These are phyloP conservation scores for Australoheros scitulus DNA, from an alignment of 2,113 vertebrate genomes.

Conservation along the genomic window DNA sequence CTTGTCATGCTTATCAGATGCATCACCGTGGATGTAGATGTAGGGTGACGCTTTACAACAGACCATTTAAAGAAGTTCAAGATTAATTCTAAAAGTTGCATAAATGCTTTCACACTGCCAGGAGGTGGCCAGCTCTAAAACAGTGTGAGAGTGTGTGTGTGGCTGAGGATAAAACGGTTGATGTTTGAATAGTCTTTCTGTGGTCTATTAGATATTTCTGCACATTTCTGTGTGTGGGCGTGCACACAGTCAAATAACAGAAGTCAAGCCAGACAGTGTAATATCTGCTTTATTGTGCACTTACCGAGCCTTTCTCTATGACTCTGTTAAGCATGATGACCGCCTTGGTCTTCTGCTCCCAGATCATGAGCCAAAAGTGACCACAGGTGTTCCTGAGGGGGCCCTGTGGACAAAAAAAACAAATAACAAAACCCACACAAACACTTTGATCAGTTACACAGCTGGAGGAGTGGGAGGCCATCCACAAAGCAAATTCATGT, in stretches of 20 bases:
- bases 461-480: background rate
- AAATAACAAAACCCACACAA: constrained; percentile 3
- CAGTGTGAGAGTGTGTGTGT: background rate
- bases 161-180: background rate
- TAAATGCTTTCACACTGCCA: background rate
- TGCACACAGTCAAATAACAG: background rate
- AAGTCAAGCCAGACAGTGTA: constrained; percentile 7
- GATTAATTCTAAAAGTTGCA: background rate
- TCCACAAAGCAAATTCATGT: background rate
- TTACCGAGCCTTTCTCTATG: constrained; percentile 96
- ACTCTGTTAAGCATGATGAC: constrained; percentile 97
- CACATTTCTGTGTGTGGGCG: constrained; percentile 6
- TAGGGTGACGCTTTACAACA: background rate
- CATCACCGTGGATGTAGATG: background rate
- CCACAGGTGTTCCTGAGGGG: constrained; percentile 95
- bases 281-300: constrained; percentile 27
- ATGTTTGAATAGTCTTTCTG: constrained; percentile 3
- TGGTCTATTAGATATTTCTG: constrained; percentile 9
- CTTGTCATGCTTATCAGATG: background rate
- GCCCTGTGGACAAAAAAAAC: constrained; percentile 78
- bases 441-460: constrained; percentile 10
- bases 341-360: constrained; percentile 95
- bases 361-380: constrained; percentile 99
- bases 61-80: background rate
- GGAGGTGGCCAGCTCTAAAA: background rate